Evolutionary conservation across 2,797 vertebrate species (phyloP).

Genomic region (Tachyglossus aculeatus): DNA sequence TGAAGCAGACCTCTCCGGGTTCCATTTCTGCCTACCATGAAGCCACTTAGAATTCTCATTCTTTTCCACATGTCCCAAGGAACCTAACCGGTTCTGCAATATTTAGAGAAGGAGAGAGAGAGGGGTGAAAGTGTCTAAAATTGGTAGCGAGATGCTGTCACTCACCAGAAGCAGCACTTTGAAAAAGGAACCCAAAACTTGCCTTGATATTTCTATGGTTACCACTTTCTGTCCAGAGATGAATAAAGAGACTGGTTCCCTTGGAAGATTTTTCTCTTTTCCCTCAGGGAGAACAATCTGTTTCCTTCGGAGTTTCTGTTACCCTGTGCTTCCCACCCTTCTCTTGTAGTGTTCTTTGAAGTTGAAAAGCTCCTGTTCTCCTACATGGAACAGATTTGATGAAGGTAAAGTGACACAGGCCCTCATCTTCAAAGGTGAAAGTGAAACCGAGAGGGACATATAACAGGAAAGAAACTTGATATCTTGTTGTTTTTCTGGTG

Average conservation of each 20-base stretch:
- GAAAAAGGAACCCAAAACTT: slow-evolving; percentile 39
- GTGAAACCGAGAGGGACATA: slow-evolving; percentile 2
- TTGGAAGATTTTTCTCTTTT: slow-evolving; percentile 28
- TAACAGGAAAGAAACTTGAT: not conserved
- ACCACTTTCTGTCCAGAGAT: slow-evolving; percentile 30
- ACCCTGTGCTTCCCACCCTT: slow-evolving; percentile 10
- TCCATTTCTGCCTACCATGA: no score
- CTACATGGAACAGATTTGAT: slow-evolving; percentile 5
- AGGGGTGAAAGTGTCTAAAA: slow-evolving; percentile 36
- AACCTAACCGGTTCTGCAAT: slow-evolving; percentile 33
- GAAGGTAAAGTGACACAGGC: not conserved
- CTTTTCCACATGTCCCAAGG: no score
- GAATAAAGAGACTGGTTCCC: slow-evolving; percentile 32
- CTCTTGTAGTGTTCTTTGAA: slow-evolving; percentile 40
- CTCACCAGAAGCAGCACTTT: slow-evolving; percentile 22
- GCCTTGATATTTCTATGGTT: slow-evolving; percentile 47
- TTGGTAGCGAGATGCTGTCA: not conserved
- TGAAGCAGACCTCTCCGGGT: no score
- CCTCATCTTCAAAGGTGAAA: slow-evolving; percentile 44
- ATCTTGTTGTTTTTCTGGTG: not conserved
- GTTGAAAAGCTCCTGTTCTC: slow-evolving; percentile 23
- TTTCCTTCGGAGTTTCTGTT: slow-evolving; percentile 48
- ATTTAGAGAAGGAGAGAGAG: slow-evolving; percentile 8
- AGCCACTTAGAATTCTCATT: no score
- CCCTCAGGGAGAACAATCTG: slow-evolving; percentile 26